Percentiles rank a stretch among this genome's conserved stretches.
Evolutionary conservation across 2,113 vertebrate species (phyloP).

Genomic region (Rhynchomys soricoides): DNA sequence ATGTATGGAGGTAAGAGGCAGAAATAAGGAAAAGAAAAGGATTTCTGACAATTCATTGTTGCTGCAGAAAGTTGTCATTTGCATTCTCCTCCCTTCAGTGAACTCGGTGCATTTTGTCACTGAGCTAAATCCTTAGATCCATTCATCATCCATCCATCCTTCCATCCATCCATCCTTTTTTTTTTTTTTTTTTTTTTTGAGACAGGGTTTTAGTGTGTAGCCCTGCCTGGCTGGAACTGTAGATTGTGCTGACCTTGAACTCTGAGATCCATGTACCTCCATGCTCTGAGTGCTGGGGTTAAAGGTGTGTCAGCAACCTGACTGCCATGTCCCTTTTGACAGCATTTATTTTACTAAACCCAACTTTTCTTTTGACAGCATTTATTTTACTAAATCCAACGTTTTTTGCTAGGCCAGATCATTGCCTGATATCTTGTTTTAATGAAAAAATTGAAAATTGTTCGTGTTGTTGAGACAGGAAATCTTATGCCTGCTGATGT

Average conservation of each 20-base stretch:
- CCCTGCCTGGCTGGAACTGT: not conserved
- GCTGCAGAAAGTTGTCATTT: not conserved
- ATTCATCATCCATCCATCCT: not conserved
- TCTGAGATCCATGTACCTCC: not conserved
- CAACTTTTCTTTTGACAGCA: constrained; percentile 8
- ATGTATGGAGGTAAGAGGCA: not conserved
- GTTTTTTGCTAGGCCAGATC: not conserved
- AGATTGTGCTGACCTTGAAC: not conserved
- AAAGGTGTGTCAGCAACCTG: not conserved
- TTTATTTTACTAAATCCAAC: not conserved
- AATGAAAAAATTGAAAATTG: constrained; percentile 15
- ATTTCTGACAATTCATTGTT: constrained; percentile 22
- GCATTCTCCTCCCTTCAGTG: not conserved
- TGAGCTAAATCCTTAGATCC: not conserved
- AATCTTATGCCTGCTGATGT: not conserved
- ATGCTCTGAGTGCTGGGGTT: not conserved
- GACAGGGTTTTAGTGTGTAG: not conserved
- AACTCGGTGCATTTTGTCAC: not conserved
- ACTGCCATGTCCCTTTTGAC: constrained; percentile 17
- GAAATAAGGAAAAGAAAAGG: not conserved
- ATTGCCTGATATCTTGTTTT: constrained; percentile 8
- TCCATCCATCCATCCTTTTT: not conserved
- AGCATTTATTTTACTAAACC: not conserved
- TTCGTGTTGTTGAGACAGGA: constrained; percentile 46
- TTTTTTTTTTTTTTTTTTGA: not conserved